Base-by-base conservation (phyloP, 30 jellyfish, hydroid and myxozoan genomes). In the Aurelia aurita region DNA sequence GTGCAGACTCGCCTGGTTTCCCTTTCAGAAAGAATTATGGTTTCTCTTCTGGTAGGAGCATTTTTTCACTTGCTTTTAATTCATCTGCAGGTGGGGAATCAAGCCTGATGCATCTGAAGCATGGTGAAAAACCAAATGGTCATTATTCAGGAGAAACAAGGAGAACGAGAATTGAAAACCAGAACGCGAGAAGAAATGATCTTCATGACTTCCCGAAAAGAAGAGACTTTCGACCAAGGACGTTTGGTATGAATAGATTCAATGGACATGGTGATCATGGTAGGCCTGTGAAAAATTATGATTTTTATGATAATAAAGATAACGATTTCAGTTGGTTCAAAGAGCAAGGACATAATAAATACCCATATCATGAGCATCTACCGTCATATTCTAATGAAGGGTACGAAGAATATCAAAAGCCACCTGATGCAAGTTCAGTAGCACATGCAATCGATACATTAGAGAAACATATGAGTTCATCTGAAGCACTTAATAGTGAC, bases 401-500 rank as follows among this genome's bases (percentile, higher is more conserved):
- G 23, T 61, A 34, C 46, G 88, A 77, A 5, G 79, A 34, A 23
- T 77, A 77, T 32, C 72, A 77, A 77, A 77, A 61, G 32, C 55
- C 88, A 4, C 88, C 88, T 3, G 79, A 77, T 60, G 51, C 79
- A 23, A 20, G 43, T 32, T 65, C 68, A 3, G 79, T 77, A 3
- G 68, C 88, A 13, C 88, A 60, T 49, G 88, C 88, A 9, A 77
- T 77, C 69, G 34, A 39, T 13, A 21, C 58, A 4, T 71, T 77
- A 18, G 88, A 77, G 55, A 77, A 77, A 27, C 88, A 77, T 25
- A 58, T 77, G 78, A 34, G 31, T 29, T 44, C 88, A 7, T 59
- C 78, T n/a, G 79, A 77, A 61, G 88, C 88, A 61, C 88, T 77
- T 22, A 20, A 68, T 12, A 26, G 77, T 58, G 88, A 75, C 18